Evolutionary conservation across 2,888 invertebrate genomes (phyloP).

Genomic region (Nineta flava): DNA sequence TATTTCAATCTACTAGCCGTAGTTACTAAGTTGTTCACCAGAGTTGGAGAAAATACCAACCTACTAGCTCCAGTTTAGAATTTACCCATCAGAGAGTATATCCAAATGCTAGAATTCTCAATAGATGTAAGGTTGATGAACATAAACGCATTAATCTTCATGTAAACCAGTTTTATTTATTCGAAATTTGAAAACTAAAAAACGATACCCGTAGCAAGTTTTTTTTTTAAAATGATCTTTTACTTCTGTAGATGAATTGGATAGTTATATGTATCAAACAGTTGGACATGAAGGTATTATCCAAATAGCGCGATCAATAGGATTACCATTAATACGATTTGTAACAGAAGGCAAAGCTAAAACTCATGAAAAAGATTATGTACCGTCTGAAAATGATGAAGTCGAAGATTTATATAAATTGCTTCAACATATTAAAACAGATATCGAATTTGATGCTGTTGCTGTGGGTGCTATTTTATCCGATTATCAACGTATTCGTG

Average conservation of each 20-base stretch:
- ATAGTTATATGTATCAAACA: slow-evolving; percentile 99
- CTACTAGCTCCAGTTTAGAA: no score
- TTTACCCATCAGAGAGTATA: no score
- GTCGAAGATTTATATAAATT: slow-evolving; percentile 91
- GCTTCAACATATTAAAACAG: slow-evolving; percentile 57
- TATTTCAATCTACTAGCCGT: no score
- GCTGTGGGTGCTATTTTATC: slow-evolving; percentile 96
- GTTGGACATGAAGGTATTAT: slow-evolving; percentile 93
- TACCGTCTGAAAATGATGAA: slow-evolving; percentile 75
- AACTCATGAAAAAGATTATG: slow-evolving; percentile 61
- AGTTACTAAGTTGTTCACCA: no score
- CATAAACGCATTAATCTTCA: no score
- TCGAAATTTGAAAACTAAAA: no score
- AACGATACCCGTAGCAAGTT: no score
- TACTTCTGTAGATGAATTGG: slow-evolving; percentile 59
- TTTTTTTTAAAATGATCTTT: no score
- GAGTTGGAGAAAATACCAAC: no score
- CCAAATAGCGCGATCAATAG: slow-evolving; percentile 86
- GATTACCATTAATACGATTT: slow-evolving; percentile 73
- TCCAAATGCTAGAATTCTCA: no score
- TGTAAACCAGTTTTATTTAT: no score
- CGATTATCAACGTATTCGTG: slow-evolving; percentile 93
- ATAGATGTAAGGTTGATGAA: no score
- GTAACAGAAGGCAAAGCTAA: slow-evolving; percentile 73
- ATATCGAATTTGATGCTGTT: slow-evolving; percentile 74